A percentile compares a stretch with the other conserved stretches of the same genome.
Evolutionary conservation across 2,113 vertebrate genomes (phyloP).

Genomic region (Hippoglossus stenolepis): DNA sequence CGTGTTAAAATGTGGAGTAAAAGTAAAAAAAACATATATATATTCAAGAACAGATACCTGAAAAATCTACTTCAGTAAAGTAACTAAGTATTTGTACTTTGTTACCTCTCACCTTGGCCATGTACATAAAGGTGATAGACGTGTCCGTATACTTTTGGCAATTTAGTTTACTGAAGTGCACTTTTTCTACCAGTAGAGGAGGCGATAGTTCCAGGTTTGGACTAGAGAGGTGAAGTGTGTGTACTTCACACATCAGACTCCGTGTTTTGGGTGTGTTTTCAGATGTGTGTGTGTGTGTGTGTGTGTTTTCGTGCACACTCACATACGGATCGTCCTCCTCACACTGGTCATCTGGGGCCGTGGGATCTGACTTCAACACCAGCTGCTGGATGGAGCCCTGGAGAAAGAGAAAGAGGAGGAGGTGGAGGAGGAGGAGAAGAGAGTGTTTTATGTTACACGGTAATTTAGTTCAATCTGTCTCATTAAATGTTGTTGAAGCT

Average conservation of each 20-base stretch:
- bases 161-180: not conserved
- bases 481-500: constrained; percentile 23
- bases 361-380: constrained; percentile 86
- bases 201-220: not conserved
- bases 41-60: too few relatives aligned
- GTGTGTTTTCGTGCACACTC: constrained; percentile 68
- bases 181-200: constrained; percentile 65
- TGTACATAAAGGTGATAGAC: not conserved
- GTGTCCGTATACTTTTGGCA: not conserved
- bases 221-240: not conserved
- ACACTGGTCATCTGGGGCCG: constrained; percentile 88
- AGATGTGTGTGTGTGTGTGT: not conserved
- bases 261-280: not conserved
- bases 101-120: not conserved
- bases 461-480: constrained; percentile 38
- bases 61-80: not conserved
- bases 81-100: not conserved
- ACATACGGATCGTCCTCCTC: constrained; percentile 94
- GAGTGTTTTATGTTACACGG: constrained; percentile 11
- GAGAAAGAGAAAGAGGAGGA: constrained; percentile 22
- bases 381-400: constrained; percentile 96
- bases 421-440: constrained; percentile 1
- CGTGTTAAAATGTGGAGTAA: too few relatives aligned
- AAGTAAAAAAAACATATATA: not conserved
- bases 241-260: not conserved